Base-by-base conservation (phyloP, 2,888 invertebrate genomes). In the Agonopterix heracliana region DNA sequence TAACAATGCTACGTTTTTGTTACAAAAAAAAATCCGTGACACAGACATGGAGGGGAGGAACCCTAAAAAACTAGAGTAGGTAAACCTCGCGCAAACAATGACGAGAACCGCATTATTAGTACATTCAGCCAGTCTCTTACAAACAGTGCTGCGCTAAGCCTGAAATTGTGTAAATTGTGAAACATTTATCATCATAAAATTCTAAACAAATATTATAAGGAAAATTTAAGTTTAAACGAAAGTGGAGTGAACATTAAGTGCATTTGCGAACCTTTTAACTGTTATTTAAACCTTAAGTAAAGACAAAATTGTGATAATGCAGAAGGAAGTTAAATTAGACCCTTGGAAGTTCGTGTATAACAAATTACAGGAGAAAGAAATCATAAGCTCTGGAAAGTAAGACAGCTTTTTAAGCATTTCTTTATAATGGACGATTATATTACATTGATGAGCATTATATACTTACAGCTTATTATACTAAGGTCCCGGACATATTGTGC, bases 301-400 rank as follows among this genome's bases (percentile, higher is more conserved):
- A 26, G 17, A 17, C 3, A 17, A 17, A 5, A 7, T 26, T 26
- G 38, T 38, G 38, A 75, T 61, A 63, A 81, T 76, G 80, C 68
- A 72, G 47, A 60, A 56, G 47, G 66, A 63, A 55, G 49, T 53
- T 5, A 59, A 66, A 10, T 66, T 74, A 9, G 87, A 87, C 56
- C 81, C 81, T 1, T 88, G 88, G 88, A 79, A 61, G 54, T 83
- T 78, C 56, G 71, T 88, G 48, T 85, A 70, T 49, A 81, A 71
- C 55, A 84, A 77, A 54, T 66, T 88, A 34, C 82, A 86, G 55
- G 81, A 87, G 43, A 75, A 73, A 50, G 80, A 85, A 54, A 74
- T 87, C 53, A 69, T 87, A 34, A 78, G 77, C 55, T 70, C 66
- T 48, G 75, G 60, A 66, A 80, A 80, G 87, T 87, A 66, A 80